Base-by-base conservation (phyloP, 2,888 invertebrate genomes). In the Epiblema foenella region DNA sequence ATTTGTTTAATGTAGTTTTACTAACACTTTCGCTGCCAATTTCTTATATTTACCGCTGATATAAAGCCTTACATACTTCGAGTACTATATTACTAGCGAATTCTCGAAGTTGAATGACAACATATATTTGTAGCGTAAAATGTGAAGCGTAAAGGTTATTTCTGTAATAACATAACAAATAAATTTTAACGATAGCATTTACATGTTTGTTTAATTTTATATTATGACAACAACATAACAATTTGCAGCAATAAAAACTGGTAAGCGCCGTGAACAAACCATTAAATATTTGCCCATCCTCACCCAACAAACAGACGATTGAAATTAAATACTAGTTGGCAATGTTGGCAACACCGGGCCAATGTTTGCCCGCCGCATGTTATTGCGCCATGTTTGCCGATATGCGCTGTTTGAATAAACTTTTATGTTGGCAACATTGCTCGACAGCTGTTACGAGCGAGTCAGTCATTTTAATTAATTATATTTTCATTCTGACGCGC, bases 261-360 rank as follows among this genome's bases (percentile, higher is more conserved):
- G 59, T 66, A 17, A 65, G 46, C 59, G 59, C 46, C 46, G 46
- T 49, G 52, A 46, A 57, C 52, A 54, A 39, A 51, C 56, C 29
- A 54, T 66, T 60, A 60, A 63, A 65, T 70, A 66, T 70, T 70
- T 65, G 65, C 58, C 20, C 58, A 65, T 64, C 58, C 64, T 65
- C 58, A 59, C 70, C 59, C 65, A 11, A 59, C 64, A 70, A 59
- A 70, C 70, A 70, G 52, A 59, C 69, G 64, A 59, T 65, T 54
- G 59, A 59, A 66, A 70, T 70, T 65, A 70, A 70, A 70, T 69
- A 69, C 70, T 65, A 70, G 70, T 70, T 65, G 70, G 58, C 65
- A 37, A 70, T 70, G 65, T 60, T 60, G 60, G 60, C 24, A 60
- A 46, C 60, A 46, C 42, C 39, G 46, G 67, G 51, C 63, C 57